Evolutionary conservation across 2,888 invertebrate genomes (phyloP).

Genomic region (Acleris holmiana): DNA sequence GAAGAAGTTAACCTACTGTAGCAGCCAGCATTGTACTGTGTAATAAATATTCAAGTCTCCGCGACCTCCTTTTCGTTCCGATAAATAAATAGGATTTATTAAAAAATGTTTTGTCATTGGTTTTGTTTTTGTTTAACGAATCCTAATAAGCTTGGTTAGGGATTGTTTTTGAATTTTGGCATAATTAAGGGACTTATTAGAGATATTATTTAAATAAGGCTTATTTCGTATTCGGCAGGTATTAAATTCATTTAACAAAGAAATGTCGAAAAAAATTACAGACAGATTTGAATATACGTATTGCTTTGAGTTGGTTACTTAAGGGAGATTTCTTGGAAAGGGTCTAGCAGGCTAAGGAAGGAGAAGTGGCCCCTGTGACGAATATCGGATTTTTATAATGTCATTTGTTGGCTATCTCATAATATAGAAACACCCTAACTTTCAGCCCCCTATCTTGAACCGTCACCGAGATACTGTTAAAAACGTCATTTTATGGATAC

Average conservation of each 20-base stretch:
- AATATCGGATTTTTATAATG: no score
- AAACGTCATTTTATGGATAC: no score
- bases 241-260: not conserved
- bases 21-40: not conserved
- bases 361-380: no score
- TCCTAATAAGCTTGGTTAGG: conserved; percentile 20
- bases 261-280: not conserved
- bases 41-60: conserved; percentile 5
- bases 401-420: no score
- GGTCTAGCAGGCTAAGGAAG: no score
- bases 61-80: conserved; percentile 31
- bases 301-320: no score
- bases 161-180: conserved; percentile 6
- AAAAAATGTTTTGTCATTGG: conserved; percentile 36
- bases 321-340: no score
- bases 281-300: not conserved
- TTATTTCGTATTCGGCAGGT: conserved; percentile 8
- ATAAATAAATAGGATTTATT: conserved; percentile 37
- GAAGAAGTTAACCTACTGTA: conserved; percentile 23
- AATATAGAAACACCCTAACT: no score
- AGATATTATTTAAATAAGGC: not conserved
- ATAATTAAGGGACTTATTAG: conserved; percentile 7
- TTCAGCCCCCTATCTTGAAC: no score
- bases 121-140: conserved; percentile 22
- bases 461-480: no score